phyloP scores from a whole-genome alignment of 2,113 vertebrate genomes.

The Rousettus leschenaultii region DNA sequence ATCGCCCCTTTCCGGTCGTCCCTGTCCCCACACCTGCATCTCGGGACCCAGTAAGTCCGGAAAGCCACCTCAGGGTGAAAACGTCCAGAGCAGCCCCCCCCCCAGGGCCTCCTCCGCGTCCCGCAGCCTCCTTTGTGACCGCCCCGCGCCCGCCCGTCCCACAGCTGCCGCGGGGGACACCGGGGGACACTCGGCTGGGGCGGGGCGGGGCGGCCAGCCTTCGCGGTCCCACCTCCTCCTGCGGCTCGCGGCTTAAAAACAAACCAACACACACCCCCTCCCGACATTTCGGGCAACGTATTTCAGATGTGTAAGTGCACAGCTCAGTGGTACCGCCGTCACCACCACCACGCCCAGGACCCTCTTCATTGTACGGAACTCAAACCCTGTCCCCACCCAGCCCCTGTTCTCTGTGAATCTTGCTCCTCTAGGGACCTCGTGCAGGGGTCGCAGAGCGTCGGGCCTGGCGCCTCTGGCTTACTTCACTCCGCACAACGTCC shows the following conservation, averaged over 20 bases:
- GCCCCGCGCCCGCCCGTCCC: not conserved
- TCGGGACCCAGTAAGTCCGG: not conserved
- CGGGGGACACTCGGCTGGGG: rapidly evolving
- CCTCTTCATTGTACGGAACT: not conserved
- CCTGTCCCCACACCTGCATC: rapidly evolving
- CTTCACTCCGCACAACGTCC: too few species aligned
- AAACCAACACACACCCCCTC: too few species aligned
- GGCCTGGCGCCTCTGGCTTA: not conserved
- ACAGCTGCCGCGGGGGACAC: rapidly evolving
- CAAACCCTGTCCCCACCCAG: not conserved
- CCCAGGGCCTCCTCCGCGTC: too few species aligned
- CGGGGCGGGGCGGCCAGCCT: rapidly evolving
- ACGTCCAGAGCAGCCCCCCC: rapidly evolving
- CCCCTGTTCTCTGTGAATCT: rapidly evolving
- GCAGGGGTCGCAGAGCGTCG: rapidly evolving
- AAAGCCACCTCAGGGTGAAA: not conserved
- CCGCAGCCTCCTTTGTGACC: rapidly evolving
- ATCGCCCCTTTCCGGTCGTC: not conserved
- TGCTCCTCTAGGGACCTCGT: rapidly evolving
- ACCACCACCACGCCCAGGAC: too few species aligned
- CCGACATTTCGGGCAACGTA: rapidly evolving
- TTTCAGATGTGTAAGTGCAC: rapidly evolving
- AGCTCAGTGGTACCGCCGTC: not conserved
- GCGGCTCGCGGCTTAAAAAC: not conserved
- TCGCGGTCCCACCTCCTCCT: not conserved